Base-by-base conservation (phyloP, 2,113 vertebrate genomes). In the Ptilonorhynchus violaceus region DNA sequence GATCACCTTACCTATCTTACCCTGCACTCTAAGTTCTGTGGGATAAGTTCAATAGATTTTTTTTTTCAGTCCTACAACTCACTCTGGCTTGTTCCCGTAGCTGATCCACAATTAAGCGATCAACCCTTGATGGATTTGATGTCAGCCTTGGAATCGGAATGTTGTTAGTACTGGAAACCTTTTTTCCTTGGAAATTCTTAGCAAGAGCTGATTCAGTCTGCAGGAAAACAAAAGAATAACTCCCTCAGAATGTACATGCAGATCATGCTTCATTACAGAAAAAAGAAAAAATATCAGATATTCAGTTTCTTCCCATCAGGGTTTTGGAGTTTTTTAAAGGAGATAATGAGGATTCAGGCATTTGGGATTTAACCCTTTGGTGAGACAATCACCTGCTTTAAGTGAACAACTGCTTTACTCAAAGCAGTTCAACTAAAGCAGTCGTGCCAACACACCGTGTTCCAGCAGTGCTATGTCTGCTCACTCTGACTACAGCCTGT, bases 101-200 rank as follows among this genome's bases (percentile, higher is more conserved):
- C 97, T 98, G 98, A 97, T 98, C 98, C 97, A 99, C 98, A 97
- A 99, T 98, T 97, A 99, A 98, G 25, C 98, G 98, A 96, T 99
- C 98, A 87, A 98, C 98, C 97, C 98, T 97, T 80, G 98, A 98
- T 42, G 98, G 98, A 80, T 98, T 98, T 88, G 98, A 98, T 82
- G 97, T 97, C 91, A 98, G 96, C 86, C 98, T 98, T 95, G 98
- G 98, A 96, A 99, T 92, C 6, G 98, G 96, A 91, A 94, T 98
- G 87, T 98, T 98, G 93, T 98, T 98, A 93, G 98, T 97, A 97
- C 98, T 98, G 81, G 98, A 98, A 82, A 99, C 96, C 85, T 98
- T 98, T 91, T 98, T 98, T 27, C 97, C 98, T 92, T 98, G 98
- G 89, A 98, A 98, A 95, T 97, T 98, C 97, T 98, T 98, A 44